Percentiles rank a stretch among this genome's conserved stretches.
These are phyloP conservation scores for Lycophotia porphyrea DNA, from an alignment of 2,888 invertebrate genomes.

Conservation along the genomic window DNA sequence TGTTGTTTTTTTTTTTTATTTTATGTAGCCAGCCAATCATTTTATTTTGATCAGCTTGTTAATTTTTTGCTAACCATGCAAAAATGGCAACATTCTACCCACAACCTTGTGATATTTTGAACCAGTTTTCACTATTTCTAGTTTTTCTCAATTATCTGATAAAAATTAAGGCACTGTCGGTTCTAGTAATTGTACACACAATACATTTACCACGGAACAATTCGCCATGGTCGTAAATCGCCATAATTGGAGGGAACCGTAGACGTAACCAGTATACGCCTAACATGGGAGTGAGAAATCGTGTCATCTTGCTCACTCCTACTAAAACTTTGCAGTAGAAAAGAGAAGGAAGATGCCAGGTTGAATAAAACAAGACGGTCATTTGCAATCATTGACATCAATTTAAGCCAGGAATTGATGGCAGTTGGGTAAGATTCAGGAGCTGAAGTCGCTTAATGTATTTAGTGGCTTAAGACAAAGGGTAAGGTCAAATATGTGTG, in stretches of 20 bases:
- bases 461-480: slow-evolving; percentile 6
- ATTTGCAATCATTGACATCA: slow-evolving; percentile 65
- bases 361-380: slow-evolving; percentile 58
- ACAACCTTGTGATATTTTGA: not conserved
- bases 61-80: not conserved
- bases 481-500: not conserved
- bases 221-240: slow-evolving; percentile 78
- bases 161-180: not conserved
- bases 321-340: not conserved
- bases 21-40: no score
- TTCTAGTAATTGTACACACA: slow-evolving; percentile 50
- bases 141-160: not conserved
- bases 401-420: slow-evolving; percentile 56
- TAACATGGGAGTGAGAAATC: slow-evolving; percentile 46
- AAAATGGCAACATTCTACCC: not conserved
- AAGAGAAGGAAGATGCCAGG: slow-evolving; percentile 18
- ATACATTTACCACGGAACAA: slow-evolving; percentile 64
- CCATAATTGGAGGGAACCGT: slow-evolving; percentile 78
- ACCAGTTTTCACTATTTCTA: not conserved
- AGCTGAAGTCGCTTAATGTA: slow-evolving; percentile 32
- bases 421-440: slow-evolving; percentile 35
- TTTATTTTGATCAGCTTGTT: not conserved
- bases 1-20: no score
- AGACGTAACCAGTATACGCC: slow-evolving; percentile 66
- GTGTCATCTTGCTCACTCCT: slow-evolving; percentile 44